phyloP scores from a whole-genome alignment of 2,888 invertebrate species.

The Ectemnius cavifrons region DNA sequence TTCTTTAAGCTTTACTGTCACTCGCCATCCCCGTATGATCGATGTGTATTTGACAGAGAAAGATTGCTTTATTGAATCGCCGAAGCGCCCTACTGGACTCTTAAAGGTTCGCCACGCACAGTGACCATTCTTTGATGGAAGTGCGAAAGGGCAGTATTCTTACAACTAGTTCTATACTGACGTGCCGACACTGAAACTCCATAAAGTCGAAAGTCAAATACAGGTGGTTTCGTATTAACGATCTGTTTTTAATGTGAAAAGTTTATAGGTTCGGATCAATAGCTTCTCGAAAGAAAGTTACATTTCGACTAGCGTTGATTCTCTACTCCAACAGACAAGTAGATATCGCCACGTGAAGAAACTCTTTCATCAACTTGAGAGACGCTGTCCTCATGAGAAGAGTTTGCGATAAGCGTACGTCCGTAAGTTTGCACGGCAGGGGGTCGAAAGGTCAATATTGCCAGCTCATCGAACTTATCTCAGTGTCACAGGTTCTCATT shows the following conservation, averaged over 20 bases:
- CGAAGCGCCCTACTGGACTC: conserved; percentile 3
- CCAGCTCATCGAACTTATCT: conserved; percentile 61
- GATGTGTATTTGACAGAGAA: conserved; percentile 3
- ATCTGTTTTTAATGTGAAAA: too few relatives aligned
- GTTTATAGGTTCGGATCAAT: too few relatives aligned
- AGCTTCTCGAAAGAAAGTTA: too few relatives aligned
- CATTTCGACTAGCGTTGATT: too few relatives aligned
- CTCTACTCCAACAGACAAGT: not conserved
- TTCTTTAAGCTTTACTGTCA: conserved; percentile 16
- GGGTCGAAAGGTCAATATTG: conserved; percentile 63
- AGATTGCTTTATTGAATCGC: conserved; percentile 4
- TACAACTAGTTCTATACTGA: too few relatives aligned
- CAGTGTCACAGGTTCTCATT: conserved; percentile 53
- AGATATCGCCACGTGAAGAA: conserved; percentile 29
- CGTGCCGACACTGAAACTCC: too few relatives aligned
- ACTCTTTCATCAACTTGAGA: conserved; percentile 40
- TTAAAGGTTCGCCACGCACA: not conserved
- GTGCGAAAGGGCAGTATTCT: too few relatives aligned
- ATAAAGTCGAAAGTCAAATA: too few relatives aligned
- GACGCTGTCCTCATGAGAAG: conserved; percentile 40
- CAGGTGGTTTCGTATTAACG: too few relatives aligned
- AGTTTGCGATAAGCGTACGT: conserved; percentile 38
- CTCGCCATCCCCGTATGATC: not conserved
- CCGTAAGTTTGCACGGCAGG: conserved; percentile 48
- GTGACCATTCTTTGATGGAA: too few relatives aligned